Base-by-base conservation (phyloP, 53 echinoderm and acorn worm genomes). In the Mesocentrotus franciscanus region DNA sequence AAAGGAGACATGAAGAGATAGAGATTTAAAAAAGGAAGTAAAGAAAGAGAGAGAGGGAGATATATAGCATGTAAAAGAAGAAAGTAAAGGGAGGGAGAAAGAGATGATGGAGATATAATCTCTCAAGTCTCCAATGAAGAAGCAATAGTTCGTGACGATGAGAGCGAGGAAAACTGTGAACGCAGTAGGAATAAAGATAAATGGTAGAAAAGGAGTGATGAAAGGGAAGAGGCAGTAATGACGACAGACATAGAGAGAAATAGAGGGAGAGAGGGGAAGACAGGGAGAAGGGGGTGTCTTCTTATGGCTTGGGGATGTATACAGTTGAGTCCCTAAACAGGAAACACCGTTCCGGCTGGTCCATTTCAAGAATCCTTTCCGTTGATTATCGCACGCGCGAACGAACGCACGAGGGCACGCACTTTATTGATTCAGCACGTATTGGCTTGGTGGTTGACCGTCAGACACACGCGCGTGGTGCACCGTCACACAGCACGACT, bases 281-380 rank as follows among this genome's bases (percentile, higher is more conserved):
- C 56, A 22, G 87, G 27, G 87, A 85, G 58, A 29, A n/a, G 87
- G 39, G 57, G 87, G 55, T 3, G 11, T 58, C 22, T 27, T 17
- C 57, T 14, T 58, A 58, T 58, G 49, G 84, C 84, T 84, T 75
- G 22, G 24, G 76, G 13, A 84, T 87, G 58, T 87, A 87, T 87
- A 87, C 57, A 57, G 57, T 87, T 27, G 27, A 58, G 5, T 87
- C 29, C 58, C 87, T 58, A 87, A 92, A 93, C 94, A 93, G 94
- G 94, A 93, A 93, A 17, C 94, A 93, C 16, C 94, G 36, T 81
- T 79, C 78, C 94, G 79, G 79, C 94, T 93, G 94, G 91, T 91
- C 66, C 66, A 91, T 64, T 66, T 91, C 60, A 35, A 32, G 32
- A 35, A 61, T 62, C 35, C 20, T 33, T 85, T 35, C 66, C 62